Evolutionary conservation across 2,113 vertebrate species (phyloP), one percentile per base, ranked within the genome.

Genomic region (Tragelaphus scriptus): DNA sequence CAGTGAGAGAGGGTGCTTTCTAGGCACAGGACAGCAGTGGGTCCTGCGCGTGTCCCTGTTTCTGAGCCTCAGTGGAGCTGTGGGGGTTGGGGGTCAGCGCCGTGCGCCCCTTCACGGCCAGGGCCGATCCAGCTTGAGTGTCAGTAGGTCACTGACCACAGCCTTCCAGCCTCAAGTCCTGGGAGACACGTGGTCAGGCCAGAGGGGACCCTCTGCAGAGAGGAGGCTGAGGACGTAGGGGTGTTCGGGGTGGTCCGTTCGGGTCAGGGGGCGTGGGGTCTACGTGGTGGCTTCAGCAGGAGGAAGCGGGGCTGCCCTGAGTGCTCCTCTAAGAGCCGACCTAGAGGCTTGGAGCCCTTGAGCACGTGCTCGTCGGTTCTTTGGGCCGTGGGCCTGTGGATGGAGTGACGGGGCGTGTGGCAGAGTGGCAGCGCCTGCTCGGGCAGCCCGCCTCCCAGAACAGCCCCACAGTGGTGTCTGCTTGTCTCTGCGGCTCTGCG

Each of bases 391-490:
- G 80, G 19, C 40, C 79, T 28, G 75, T 1, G 65, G 90, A 79
- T 88, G 90, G 23, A 51, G 80, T 15, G 97, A 94, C 89, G 77
- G 94, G 32, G 90, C 49, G 51, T 23, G 36, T 14, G 0, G 85
- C 90, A 44, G 84, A 55, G 75, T 14, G 55, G n/a, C 91, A 40
- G 91, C 9, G 5, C 47, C 59, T 0, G 71, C 68, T 75, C 15
- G 1, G 49, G 71, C 63, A 81, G 87, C 36, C 84, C 3, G 75
- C 91, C 94, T 94, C 97, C 96, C 82, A 58, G 86, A 97, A 86
- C 82, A 94, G 93, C 47, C 5, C 12, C 4, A 13, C 28, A 0
- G 63, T 0, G 0, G 9, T 55, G 86, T 85, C 95, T 28, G 36
- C 49, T 40, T 85, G 81, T 84, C 94, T 30, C 30, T 32, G 26